These are phyloP conservation scores for Protaetia brevitarsis DNA, from an alignment of 1,140 invertebrate species.

Conservation along the genomic window DNA sequence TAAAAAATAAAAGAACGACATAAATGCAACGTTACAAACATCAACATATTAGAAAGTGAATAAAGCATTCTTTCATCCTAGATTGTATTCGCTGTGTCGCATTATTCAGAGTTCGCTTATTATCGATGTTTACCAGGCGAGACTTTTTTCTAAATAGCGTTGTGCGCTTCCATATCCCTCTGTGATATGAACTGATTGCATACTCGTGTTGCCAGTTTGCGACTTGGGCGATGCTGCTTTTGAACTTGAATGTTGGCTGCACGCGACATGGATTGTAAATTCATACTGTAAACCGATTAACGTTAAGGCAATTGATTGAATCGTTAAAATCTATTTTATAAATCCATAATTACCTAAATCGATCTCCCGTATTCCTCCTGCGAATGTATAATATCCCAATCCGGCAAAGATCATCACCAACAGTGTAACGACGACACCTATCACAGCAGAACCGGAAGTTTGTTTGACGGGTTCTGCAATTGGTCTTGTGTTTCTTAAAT, in stretches of 20 bases:
- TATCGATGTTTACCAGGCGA: constrained; percentile 25
- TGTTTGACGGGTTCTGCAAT: neutral
- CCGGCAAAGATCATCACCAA: constrained; percentile 26
- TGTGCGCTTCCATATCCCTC: constrained; percentile 23
- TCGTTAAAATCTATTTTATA: neutral
- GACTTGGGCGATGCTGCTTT: constrained; percentile 20
- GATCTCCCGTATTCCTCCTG: constrained; percentile 41
- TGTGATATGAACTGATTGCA: constrained; percentile 43
- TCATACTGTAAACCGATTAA: constrained; percentile 42
- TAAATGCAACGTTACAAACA: too few relatives aligned
- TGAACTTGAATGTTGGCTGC: constrained; percentile 25
- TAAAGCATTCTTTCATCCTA: too few relatives aligned
- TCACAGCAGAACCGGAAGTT: constrained; percentile 26
- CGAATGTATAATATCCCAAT: constrained; percentile 32
- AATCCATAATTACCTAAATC: constrained; percentile 27
- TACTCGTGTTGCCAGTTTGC: constrained; percentile 49
- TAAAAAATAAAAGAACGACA: too few relatives aligned
- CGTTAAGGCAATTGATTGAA: neutral
- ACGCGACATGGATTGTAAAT: constrained; percentile 48
- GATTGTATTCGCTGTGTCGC: too few relatives aligned
- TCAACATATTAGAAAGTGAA: too few relatives aligned
- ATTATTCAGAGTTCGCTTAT: neutral
- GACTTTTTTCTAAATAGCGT: constrained; percentile 25
- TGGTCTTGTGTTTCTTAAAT: neutral
- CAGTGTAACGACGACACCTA: constrained; percentile 29